Conservation (phyloP, 35 echinoderm and acorn worm species). For the Apostichopus californicus region DNA sequence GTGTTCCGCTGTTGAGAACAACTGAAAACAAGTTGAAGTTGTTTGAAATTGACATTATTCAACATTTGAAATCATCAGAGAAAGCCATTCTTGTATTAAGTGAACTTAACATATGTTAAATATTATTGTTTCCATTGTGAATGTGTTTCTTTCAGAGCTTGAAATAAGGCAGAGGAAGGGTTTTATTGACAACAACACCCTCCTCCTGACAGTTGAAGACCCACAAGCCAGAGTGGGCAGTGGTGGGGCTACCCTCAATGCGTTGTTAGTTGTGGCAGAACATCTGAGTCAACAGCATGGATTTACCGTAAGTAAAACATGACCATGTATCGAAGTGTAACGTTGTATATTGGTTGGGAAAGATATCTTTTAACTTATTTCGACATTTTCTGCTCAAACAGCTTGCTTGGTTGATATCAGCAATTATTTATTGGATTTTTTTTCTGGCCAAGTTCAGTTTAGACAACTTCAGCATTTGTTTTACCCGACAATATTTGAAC, state of each 20-base stretch:
- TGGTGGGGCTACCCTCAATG: slow-evolving; percentile 97
- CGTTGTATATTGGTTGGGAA: not conserved
- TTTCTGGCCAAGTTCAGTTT: too few relatives aligned
- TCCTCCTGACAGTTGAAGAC: slow-evolving; percentile 90
- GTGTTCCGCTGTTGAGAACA: not conserved
- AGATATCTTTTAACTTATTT: not conserved
- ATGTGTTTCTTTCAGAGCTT: slow-evolving; percentile 63
- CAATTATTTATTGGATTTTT: too few relatives aligned
- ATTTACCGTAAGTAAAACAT: slow-evolving; percentile 71
- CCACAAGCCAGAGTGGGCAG: slow-evolving; percentile 85
- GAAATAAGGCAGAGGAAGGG: slow-evolving; percentile 82
- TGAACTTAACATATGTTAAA: not conserved
- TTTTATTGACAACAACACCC: slow-evolving; percentile 64
- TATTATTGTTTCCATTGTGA: not conserved
- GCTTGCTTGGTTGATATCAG: too few relatives aligned
- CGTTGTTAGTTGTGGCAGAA: slow-evolving; percentile 91
- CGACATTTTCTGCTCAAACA: too few relatives aligned
- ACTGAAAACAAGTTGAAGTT: not conserved
- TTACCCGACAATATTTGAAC: not conserved
- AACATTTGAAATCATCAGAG: slow-evolving; percentile 8
- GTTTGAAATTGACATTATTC: not conserved
- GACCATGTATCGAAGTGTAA: not conserved
- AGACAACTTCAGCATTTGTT: not conserved
- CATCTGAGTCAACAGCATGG: slow-evolving; percentile 82
- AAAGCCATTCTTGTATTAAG: not conserved